Evolutionary conservation across 2,113 vertebrate species (phyloP).

Genomic region (Centropus unirufus): DNA sequence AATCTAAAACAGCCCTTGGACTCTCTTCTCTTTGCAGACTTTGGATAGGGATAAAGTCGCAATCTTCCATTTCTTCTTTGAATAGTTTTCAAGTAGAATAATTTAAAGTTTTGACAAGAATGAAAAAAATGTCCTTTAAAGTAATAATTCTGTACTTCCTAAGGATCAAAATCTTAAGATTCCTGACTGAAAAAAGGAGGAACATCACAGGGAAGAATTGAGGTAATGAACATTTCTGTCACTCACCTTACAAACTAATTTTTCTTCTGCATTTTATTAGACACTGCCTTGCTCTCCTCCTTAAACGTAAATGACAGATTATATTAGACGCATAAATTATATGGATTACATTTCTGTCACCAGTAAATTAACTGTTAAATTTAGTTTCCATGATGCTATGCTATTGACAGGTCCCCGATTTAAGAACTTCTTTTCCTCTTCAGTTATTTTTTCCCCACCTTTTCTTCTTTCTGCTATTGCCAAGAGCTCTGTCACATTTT

Average conservation of each 20-base stretch:
- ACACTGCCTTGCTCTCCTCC: slow-evolving; percentile 38
- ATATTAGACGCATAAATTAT: slow-evolving; percentile 64
- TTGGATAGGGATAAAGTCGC: neutral
- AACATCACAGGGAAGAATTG: slow-evolving; percentile 4
- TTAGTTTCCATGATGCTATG: slow-evolving; percentile 48
- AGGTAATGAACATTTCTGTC: slow-evolving; percentile 62
- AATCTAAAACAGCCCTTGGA: neutral
- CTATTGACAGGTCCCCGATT: slow-evolving; percentile 41
- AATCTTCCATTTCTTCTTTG: slow-evolving; percentile 6
- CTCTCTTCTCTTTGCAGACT: neutral
- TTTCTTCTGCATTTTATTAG: slow-evolving; percentile 48
- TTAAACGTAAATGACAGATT: slow-evolving; percentile 66
- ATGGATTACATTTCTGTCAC: slow-evolving; percentile 64
- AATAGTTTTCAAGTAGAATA: slow-evolving; percentile 6
- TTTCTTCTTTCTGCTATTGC: neutral
- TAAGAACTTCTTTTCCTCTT: neutral
- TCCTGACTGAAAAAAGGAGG: slow-evolving; percentile 10
- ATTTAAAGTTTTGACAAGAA: slow-evolving; percentile 38
- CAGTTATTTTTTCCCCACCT: neutral
- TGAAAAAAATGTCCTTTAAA: neutral
- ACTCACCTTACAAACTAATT: slow-evolving; percentile 38
- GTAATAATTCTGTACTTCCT: slow-evolving; percentile 40
- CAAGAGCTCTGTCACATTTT: neutral
- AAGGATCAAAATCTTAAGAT: slow-evolving; percentile 4
- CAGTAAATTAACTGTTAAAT: slow-evolving; percentile 65